Percentiles rank a stretch among this genome's conserved stretches.
These are phyloP conservation scores for Hyaena hyaena DNA, from an alignment of 2,113 vertebrate species.

Conservation along the genomic window DNA sequence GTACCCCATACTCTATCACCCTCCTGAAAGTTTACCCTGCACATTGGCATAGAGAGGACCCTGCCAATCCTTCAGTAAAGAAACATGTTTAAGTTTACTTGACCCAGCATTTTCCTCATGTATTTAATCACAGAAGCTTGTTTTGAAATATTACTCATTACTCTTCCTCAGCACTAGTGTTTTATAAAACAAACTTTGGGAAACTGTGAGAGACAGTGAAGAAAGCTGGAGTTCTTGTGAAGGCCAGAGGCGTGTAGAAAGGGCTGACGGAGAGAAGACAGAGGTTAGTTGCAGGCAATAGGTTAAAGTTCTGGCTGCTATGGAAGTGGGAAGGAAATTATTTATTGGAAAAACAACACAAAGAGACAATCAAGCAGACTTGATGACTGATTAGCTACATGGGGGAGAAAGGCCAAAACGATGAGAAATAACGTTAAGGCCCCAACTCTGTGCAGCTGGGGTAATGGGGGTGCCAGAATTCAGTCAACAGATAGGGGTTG, in stretches of 20 bases:
- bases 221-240: neutral
- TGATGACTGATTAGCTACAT: slow-evolving; percentile 68
- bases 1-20: neutral
- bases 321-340: slow-evolving; percentile 46
- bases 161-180: neutral
- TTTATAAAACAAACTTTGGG: slow-evolving; percentile 55
- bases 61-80: neutral
- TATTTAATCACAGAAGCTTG: slow-evolving; percentile 5
- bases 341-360: slow-evolving; percentile 60
- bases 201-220: neutral
- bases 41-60: neutral
- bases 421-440: slow-evolving; percentile 55
- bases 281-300: neutral
- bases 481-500: slow-evolving; percentile 45
- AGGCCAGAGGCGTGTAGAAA: neutral
- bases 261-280: neutral
- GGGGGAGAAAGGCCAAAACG: slow-evolving; percentile 64
- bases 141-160: slow-evolving; percentile 60
- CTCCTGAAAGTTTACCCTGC: neutral
- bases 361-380: slow-evolving; percentile 59
- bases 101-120: neutral
- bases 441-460: slow-evolving; percentile 69
- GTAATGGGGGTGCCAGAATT: slow-evolving; percentile 44
- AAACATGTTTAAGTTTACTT: slow-evolving; percentile 1
- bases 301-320: neutral